Conservation (phyloP, 1,140 invertebrate genomes). For the Bombus huntii region DNA sequence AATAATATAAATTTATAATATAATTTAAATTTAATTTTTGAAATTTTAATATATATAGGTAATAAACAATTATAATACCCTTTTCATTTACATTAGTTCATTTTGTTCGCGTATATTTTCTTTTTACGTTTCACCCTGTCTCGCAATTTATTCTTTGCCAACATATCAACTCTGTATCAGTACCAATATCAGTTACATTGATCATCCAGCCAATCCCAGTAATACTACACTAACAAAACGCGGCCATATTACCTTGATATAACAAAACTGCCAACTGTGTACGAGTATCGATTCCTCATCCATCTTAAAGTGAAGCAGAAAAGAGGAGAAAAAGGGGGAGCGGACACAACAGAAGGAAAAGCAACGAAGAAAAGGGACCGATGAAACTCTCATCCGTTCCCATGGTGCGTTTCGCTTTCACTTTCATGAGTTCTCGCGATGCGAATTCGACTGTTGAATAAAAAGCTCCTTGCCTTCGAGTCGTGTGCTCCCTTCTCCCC, state of each 20-base stretch:
- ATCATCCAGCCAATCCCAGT: conserved; percentile 1
- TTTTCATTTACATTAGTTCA: too few relatives aligned
- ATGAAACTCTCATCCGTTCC: neutral
- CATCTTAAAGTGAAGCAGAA: neutral
- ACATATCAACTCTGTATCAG: neutral
- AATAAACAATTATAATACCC: too few relatives aligned
- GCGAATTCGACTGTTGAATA: conserved; percentile 23
- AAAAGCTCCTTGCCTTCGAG: conserved; percentile 8
- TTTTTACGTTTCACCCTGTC: neutral
- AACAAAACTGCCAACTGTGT: neutral
- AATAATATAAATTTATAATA: too few relatives aligned
- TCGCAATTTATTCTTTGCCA: neutral
- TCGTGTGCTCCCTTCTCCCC: neutral
- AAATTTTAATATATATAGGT: too few relatives aligned
- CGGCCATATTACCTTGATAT: neutral
- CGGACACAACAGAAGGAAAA: neutral
- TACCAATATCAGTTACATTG: neutral
- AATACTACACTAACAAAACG: neutral
- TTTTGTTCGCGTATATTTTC: neutral
- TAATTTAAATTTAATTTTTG: too few relatives aligned
- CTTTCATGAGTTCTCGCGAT: conserved; percentile 19
- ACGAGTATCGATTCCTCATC: neutral
- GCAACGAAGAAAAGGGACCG: neutral
- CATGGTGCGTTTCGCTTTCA: conserved; percentile 12
- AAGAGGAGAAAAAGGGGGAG: neutral